Percentiles rank a stretch among this genome's conserved stretches.
Evolutionary conservation across 2,888 invertebrate species (phyloP).

Genomic region (Sclerodermus sp.): DNA sequence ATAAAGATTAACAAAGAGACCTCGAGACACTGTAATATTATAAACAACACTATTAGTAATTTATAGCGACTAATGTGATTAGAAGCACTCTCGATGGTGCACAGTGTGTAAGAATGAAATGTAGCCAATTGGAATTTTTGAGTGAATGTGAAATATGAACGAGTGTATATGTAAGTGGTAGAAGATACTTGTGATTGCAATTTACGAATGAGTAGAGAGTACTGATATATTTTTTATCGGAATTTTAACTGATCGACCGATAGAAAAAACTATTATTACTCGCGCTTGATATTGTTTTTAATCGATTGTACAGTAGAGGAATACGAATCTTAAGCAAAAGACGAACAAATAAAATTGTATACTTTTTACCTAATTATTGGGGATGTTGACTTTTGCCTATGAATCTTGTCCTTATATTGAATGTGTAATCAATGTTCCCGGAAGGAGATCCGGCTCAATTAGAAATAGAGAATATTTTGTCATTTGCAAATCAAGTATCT

Average conservation of each 20-base stretch:
- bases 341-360: too few species aligned
- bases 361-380: too few species aligned
- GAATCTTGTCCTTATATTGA: too few species aligned
- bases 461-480: neutral
- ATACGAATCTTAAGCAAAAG: too few species aligned
- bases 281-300: too few species aligned
- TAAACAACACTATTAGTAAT: conserved; percentile 48
- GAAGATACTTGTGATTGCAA: neutral
- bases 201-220: neutral
- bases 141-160: neutral
- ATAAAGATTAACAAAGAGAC: conserved; percentile 34
- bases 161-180: neutral
- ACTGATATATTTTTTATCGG: neutral
- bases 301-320: too few species aligned
- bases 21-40: conserved; percentile 39
- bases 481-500: conserved; percentile 21
- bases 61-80: conserved; percentile 53
- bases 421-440: too few species aligned
- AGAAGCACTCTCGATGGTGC: conserved; percentile 25
- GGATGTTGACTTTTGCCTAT: too few species aligned
- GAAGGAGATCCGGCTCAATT: too few species aligned
- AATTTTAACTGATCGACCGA: neutral
- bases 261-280: too few species aligned
- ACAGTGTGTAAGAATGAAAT: conserved; percentile 14
- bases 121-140: neutral